A percentile compares a stretch with the other conserved stretches of the same genome.
These are phyloP conservation scores for Callocephalon fimbriatum DNA, from an alignment of 2,113 vertebrate species.

Conservation along the genomic window DNA sequence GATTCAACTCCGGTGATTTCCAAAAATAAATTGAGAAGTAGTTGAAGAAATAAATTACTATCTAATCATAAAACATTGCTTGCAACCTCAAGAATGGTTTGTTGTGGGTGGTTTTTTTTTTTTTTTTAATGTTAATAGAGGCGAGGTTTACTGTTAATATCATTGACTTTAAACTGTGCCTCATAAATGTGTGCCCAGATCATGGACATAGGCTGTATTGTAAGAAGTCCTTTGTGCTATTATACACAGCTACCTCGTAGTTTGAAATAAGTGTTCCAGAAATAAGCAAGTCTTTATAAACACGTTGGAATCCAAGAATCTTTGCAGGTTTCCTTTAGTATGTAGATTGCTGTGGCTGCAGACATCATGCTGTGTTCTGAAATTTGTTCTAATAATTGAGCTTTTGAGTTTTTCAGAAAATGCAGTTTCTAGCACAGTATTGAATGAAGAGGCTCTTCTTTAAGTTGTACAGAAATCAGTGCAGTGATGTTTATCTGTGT, in stretches of 20 bases:
- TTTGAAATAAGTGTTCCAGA: neutral
- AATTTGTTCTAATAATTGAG: neutral
- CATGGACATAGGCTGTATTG: neutral
- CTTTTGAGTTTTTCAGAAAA: neutral
- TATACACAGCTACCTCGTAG: neutral
- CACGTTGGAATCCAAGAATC: neutral
- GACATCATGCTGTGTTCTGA: neutral
- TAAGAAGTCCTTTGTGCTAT: neutral
- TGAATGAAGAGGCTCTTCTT: neutral
- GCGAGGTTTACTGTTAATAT: neutral
- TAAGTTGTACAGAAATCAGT: neutral
- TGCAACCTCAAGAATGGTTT: neutral
- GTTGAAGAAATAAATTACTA: neutral
- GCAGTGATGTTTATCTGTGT: neutral
- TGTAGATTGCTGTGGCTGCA: neutral
- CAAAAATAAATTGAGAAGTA: neutral
- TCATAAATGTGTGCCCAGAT: neutral
- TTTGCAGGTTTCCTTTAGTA: neutral
- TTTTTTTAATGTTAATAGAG: neutral
- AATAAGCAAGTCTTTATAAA: neutral
- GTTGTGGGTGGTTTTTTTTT: too few relatives aligned
- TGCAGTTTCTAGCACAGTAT: neutral
- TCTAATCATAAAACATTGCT: neutral
- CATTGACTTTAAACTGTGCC: neutral
- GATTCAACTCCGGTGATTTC: fast-evolving